Conservation (phyloP, 2,797 vertebrate species). For the Lacerta viridis region DNA sequence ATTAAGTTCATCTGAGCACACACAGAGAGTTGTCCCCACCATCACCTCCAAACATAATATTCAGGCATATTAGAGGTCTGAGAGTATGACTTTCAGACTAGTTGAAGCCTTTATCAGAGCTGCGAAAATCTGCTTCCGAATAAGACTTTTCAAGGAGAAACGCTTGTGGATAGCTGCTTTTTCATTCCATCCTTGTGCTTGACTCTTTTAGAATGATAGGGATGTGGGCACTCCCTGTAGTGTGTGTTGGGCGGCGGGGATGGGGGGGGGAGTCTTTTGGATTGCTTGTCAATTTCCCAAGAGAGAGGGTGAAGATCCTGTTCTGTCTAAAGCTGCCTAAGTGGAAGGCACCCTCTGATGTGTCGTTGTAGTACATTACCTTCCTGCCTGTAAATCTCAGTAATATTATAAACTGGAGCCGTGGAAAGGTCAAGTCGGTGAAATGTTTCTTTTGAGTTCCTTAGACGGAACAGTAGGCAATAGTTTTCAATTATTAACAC, state of each 20-base stretch:
- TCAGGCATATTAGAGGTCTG: no score
- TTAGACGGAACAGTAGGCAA: constrained; percentile 40
- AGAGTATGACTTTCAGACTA: neutral
- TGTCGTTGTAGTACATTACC: constrained; percentile 10
- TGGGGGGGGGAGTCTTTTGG: neutral
- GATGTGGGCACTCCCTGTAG: neutral
- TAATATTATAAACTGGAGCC: constrained; percentile 28
- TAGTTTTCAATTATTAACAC: constrained; percentile 49
- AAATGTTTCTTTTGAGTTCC: constrained; percentile 34
- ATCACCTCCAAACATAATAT: neutral
- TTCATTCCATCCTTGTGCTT: neutral
- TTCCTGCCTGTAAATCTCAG: constrained; percentile 24
- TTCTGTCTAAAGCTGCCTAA: neutral
- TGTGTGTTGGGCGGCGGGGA: neutral
- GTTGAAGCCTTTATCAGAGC: neutral
- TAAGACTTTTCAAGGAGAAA: constrained; percentile 5
- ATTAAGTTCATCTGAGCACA: neutral
- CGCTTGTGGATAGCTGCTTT: neutral
- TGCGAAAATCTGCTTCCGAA: neutral
- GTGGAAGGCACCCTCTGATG: neutral
- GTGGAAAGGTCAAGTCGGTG: constrained; percentile 23
- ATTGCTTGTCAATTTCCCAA: neutral
- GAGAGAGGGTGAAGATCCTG: neutral
- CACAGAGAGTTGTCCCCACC: neutral
- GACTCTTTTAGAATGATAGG: neutral